phyloP scores from a whole-genome alignment of 2,888 invertebrate genomes.

The Podotricha telesiphe region DNA sequence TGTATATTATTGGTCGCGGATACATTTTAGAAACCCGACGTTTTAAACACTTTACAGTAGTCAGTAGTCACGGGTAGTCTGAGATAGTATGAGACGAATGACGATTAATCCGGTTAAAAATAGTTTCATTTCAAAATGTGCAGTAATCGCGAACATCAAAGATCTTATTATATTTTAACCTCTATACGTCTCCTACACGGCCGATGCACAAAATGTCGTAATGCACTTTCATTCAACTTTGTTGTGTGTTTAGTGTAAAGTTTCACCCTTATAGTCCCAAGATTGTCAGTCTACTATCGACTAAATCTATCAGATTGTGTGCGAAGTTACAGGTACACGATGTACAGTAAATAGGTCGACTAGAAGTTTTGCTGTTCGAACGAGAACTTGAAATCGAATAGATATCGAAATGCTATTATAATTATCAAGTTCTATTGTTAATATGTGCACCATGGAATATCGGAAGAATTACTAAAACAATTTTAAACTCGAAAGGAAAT shows the following conservation, averaged over 20 bases:
- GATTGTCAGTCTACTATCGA: slow-evolving; percentile 45
- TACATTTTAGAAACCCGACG: too few species aligned
- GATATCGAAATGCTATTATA: slow-evolving; percentile 40
- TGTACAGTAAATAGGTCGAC: slow-evolving; percentile 53
- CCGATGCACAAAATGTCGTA: slow-evolving; percentile 11
- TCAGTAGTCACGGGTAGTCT: too few species aligned
- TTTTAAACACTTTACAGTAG: too few species aligned
- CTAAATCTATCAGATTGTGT: slow-evolving; percentile 45
- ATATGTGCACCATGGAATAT: background rate
- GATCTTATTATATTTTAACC: too few species aligned
- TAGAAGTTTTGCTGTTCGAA: slow-evolving; percentile 53
- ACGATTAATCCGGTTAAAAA: too few species aligned
- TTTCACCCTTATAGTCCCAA: slow-evolving; percentile 40
- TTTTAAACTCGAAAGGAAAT: background rate
- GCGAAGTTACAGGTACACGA: slow-evolving; percentile 43
- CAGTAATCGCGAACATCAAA: too few species aligned
- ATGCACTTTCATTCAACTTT: slow-evolving; percentile 30
- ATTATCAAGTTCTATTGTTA: slow-evolving; percentile 36
- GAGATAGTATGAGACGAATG: too few species aligned
- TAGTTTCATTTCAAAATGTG: too few species aligned
- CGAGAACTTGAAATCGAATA: slow-evolving; percentile 43
- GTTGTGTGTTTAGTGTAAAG: slow-evolving; percentile 39
- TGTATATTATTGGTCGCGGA: too few species aligned
- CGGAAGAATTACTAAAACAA: background rate
- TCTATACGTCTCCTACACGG: too few species aligned